Conservation (phyloP, 2,888 invertebrate genomes). For the Plagodis pulveraria region DNA sequence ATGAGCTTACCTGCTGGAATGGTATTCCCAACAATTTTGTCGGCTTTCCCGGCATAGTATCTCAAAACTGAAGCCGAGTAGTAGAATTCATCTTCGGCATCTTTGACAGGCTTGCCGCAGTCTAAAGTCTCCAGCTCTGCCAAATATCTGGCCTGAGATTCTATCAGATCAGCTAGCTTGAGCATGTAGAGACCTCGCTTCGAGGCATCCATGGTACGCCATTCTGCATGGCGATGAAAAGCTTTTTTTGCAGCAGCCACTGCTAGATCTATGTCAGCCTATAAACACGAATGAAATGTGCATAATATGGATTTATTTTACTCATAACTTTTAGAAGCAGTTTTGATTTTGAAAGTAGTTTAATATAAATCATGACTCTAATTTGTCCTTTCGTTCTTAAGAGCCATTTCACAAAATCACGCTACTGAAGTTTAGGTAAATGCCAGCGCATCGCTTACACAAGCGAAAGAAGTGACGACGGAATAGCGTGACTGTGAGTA, state of each 20-base stretch:
- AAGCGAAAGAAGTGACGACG: no score
- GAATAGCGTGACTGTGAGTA: no score
- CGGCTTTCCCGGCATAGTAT: conserved; percentile 97
- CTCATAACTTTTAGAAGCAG: no score
- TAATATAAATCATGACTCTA: no score
- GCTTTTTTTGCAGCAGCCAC: conserved; percentile 92
- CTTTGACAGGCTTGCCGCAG: conserved; percentile 95
- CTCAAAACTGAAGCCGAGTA: conserved; percentile 87
- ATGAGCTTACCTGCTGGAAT: conserved; percentile 85
- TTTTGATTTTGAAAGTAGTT: no score
- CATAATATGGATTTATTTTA: no score
- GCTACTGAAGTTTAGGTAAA: no score
- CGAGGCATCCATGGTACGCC: conserved; percentile 94
- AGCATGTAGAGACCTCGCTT: conserved; percentile 89
- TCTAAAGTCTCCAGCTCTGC: conserved; percentile 97
- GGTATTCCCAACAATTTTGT: conserved; percentile 92
- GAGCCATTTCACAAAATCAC: no score
- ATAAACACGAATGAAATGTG: conserved; percentile 13
- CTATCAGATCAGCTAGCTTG: conserved; percentile 91
- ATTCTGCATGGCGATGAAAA: conserved; percentile 89
- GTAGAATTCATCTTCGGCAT: conserved; percentile 88
- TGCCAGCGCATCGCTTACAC: no score
- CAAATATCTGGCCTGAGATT: conserved; percentile 89
- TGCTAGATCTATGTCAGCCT: conserved; percentile 93
- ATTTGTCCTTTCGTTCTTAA: no score